Base-by-base conservation (phyloP, 2,113 vertebrate species). In the Cyanocitta stelleri region DNA sequence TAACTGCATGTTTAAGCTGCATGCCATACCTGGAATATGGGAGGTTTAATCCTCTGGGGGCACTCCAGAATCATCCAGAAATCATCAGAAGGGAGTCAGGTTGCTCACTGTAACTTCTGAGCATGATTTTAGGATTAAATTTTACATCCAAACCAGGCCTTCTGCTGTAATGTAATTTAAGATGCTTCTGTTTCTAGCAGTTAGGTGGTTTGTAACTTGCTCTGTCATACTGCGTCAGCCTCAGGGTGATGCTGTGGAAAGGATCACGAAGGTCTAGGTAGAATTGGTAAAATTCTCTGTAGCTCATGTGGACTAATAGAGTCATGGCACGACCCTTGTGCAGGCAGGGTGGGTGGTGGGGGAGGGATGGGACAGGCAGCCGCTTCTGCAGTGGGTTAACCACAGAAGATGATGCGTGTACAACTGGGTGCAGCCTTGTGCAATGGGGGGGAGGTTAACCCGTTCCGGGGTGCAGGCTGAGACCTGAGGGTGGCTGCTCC, bases 221-320 rank as follows among this genome's bases (percentile, higher is more conserved):
- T 75, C 11, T 43, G 54, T 87, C 68, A 24, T 19, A 14, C 15
- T 0, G 0, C 1, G 12, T 43, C 41, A 62, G 55, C 41, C 6
- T 37, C 0, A 0, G 56, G 51, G 55, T 4, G 29, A 32, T 80
- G 58, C 72, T 74, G 22, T 35, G 12, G 56, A 22, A 64, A 20
- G 29, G 43, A 24, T 66, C 10, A 5, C 41, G n/a, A 1, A 43
- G 3, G 0, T 29, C 54, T 46, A 10, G 37, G 37, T 66, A 4
- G 82, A 56, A 13, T 0, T 41, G 41, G 23, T 1, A 16, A 15
- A 48, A 16, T 51, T 68, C 58, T 72, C 6, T 16, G 44, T 32
- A 7, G 55, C 37, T 54, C 1, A 1, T 1, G 20, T 10, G 46
- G 51, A 17, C 18, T 32, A 13, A 0, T 0, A 2, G 10, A 9